Evolutionary conservation across 53 echinoderm and acorn worm genomes (phyloP).

Genomic region (Paelopatides confundens): DNA sequence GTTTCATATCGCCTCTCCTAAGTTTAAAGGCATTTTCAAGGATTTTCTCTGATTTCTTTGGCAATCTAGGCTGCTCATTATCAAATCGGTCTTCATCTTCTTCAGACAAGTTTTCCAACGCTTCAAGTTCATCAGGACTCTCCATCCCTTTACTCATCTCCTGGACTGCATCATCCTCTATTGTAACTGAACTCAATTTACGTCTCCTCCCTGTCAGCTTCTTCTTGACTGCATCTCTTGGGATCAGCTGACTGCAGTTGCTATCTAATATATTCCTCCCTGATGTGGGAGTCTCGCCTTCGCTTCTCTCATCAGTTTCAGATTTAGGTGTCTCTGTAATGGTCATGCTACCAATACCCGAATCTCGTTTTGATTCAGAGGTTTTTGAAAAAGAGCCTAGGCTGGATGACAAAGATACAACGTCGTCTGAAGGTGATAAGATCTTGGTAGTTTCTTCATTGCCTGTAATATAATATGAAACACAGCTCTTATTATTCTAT

Average conservation of each 20-base stretch:
- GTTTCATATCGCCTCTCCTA: conserved; percentile 70
- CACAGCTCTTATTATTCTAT: no score
- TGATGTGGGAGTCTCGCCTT: conserved; percentile 42
- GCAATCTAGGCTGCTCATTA: conserved; percentile 13
- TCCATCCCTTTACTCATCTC: conserved; percentile 65
- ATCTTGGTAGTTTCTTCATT: neutral
- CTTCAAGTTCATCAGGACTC: conserved; percentile 96
- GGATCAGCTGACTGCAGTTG: conserved; percentile 7
- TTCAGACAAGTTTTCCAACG: conserved; percentile 76
- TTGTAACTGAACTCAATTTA: neutral
- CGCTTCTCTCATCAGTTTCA: conserved; percentile 76
- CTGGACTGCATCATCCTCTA: conserved; percentile 49
- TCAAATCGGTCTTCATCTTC: conserved; percentile 36
- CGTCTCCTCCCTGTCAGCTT: conserved; percentile 51
- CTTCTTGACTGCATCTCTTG: conserved; percentile 49
- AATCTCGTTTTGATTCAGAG: conserved; percentile 82
- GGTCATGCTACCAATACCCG: conserved; percentile 95
- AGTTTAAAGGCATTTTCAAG: conserved; percentile 61
- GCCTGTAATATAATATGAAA: neutral
- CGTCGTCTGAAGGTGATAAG: neutral
- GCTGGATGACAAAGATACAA: neutral
- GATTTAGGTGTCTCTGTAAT: conserved; percentile 75
- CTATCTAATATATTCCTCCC: conserved; percentile 17
- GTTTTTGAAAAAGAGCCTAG: neutral
- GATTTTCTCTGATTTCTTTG: conserved; percentile 20